Conservation (phyloP, 2,797 vertebrate genomes). For the Gallinago stenura region DNA sequence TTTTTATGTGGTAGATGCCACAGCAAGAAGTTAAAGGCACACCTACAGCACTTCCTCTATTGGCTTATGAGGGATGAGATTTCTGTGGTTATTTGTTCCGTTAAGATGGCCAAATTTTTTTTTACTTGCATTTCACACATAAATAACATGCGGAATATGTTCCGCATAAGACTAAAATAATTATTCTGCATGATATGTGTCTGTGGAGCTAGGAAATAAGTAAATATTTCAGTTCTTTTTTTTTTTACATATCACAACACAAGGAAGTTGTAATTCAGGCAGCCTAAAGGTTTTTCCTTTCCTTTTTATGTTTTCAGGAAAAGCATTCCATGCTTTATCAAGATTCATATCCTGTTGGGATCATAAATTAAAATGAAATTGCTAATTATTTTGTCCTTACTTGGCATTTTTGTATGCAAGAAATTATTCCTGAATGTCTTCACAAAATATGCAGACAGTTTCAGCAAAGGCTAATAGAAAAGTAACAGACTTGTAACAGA, state of each 20-base stretch:
- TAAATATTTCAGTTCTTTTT: background rate
- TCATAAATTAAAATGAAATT: constrained; percentile 22
- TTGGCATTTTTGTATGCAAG: constrained; percentile 3
- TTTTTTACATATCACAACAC: background rate
- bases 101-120: background rate
- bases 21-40: background rate
- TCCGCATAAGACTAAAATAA: background rate
- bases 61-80: background rate
- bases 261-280: background rate
- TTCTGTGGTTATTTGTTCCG: background rate
- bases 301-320: background rate
- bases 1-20: background rate
- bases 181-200: background rate
- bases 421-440: background rate
- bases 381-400: constrained; percentile 14
- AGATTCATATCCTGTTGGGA: background rate
- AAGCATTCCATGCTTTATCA: background rate
- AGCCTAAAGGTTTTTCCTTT: background rate
- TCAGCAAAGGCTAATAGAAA: background rate
- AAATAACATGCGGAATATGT: background rate
- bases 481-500: background rate
- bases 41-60: background rate
- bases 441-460: background rate
- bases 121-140: background rate
- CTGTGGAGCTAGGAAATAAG: background rate